Conservation (phyloP, 2,888 invertebrate genomes). For the Frankliniella intonsa region DNA sequence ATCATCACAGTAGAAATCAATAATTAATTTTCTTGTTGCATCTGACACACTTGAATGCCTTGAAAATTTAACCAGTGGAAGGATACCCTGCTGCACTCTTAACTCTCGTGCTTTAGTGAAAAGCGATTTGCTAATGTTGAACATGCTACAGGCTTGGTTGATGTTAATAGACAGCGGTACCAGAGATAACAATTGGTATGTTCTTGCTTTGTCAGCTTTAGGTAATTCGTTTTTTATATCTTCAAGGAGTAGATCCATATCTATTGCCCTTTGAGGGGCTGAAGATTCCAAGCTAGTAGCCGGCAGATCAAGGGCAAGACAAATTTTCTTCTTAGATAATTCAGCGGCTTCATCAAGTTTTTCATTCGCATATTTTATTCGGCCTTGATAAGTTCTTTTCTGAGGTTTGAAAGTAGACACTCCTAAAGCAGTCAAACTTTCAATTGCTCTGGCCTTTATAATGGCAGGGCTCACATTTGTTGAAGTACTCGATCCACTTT, state of each 20-base stretch:
- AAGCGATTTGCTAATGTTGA: neutral
- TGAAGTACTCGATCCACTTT: neutral
- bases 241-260: neutral
- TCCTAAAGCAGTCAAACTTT: neutral
- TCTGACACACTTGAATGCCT: neutral
- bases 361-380: neutral
- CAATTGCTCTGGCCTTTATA: neutral
- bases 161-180: neutral
- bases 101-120: neutral
- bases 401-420: neutral
- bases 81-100: neutral
- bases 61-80: neutral
- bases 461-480: neutral
- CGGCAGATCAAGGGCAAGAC: neutral
- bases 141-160: neutral
- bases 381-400: neutral
- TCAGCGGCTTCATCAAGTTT: neutral
- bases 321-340: neutral
- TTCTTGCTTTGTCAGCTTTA: neutral
- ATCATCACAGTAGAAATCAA: constrained; percentile 3
- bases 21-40: neutral
- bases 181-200: neutral
- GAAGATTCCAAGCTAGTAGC: neutral
- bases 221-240: neutral
- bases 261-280: neutral